phyloP scores from a whole-genome alignment of 2,888 invertebrate genomes.

The Heteromyza rotundicornis region DNA sequence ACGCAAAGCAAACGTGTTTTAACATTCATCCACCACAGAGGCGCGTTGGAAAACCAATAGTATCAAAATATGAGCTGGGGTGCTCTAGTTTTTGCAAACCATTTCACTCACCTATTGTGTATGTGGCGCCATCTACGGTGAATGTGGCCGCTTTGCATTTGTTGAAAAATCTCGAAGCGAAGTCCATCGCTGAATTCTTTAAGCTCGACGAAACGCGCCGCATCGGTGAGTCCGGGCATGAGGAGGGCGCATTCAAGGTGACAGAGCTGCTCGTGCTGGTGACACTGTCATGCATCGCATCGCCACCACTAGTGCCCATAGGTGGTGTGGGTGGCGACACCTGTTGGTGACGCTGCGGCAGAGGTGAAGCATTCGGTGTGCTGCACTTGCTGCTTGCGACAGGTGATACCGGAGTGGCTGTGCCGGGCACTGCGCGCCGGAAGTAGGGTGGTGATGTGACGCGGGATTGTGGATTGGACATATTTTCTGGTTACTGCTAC shows the following conservation, averaged over 20 bases:
- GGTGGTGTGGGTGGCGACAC: background rate
- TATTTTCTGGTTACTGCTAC: no score
- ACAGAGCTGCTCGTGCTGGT: background rate
- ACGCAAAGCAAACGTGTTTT: no score
- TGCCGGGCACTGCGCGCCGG: slow-evolving; percentile 47
- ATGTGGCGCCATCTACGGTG: slow-evolving; percentile 84
- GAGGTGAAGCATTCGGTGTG: slow-evolving; percentile 10
- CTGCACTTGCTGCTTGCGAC: slow-evolving; percentile 3
- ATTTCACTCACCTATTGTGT: slow-evolving; percentile 79
- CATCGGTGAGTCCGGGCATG: slow-evolving; percentile 59
- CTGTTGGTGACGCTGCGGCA: slow-evolving; percentile 13
- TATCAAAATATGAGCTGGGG: no score
- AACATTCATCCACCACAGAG: no score
- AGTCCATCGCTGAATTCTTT: slow-evolving; percentile 57
- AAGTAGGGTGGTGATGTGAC: slow-evolving; percentile 30
- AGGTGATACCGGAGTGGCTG: slow-evolving; percentile 43
- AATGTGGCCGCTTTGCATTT: slow-evolving; percentile 89
- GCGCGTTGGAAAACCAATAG: no score
- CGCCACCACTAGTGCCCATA: no score
- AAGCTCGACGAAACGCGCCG: slow-evolving; percentile 58
- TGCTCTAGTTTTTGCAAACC: no score
- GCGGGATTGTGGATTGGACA: slow-evolving; percentile 25
- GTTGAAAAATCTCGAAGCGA: slow-evolving; percentile 70
- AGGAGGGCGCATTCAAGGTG: slow-evolving; percentile 30
- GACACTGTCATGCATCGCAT: background rate